Percentiles rank a stretch among this genome's conserved stretches.
These are phyloP conservation scores for Brachionus paranguensis DNA, from an alignment of 1,140 invertebrate genomes.

Conservation along the genomic window DNA sequence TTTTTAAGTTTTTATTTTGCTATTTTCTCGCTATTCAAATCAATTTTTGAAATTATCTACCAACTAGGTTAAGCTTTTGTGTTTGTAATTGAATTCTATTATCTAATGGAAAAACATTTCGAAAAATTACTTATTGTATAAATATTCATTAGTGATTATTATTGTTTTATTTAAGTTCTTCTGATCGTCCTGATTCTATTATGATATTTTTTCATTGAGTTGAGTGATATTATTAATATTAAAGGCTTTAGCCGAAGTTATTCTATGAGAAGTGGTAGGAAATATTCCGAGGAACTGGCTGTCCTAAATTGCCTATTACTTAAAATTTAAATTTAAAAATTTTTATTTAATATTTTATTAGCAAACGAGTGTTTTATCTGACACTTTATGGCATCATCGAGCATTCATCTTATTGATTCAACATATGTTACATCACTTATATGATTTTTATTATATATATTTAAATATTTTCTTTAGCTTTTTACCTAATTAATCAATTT, in stretches of 20 bases:
- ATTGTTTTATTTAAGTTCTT: not conserved
- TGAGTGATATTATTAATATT: not conserved
- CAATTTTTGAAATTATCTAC: not conserved
- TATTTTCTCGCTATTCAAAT: not conserved
- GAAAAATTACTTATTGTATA: not conserved
- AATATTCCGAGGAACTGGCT: too few relatives aligned
- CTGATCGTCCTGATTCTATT: not conserved
- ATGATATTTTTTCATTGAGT: too few relatives aligned
- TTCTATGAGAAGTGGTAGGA: too few relatives aligned
- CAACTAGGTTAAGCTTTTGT: conserved; percentile 6
- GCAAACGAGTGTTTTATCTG: not conserved
- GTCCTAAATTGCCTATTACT: not conserved
- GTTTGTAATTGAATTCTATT: not conserved
- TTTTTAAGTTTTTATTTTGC: not conserved
- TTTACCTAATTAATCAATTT: not conserved
- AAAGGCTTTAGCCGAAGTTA: not conserved
- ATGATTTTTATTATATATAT: not conserved
- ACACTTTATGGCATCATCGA: not conserved
- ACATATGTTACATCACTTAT: not conserved
- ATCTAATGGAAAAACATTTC: conserved; percentile 7
- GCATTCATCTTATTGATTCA: not conserved
- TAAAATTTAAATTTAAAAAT: not conserved
- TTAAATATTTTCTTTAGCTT: not conserved
- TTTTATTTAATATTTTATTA: not conserved
- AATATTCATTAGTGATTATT: not conserved